Evolutionary conservation across 2,113 vertebrate species (phyloP), one percentile per base, ranked within the genome.

Genomic region (Sinocyclocheilus rhinocerous): DNA sequence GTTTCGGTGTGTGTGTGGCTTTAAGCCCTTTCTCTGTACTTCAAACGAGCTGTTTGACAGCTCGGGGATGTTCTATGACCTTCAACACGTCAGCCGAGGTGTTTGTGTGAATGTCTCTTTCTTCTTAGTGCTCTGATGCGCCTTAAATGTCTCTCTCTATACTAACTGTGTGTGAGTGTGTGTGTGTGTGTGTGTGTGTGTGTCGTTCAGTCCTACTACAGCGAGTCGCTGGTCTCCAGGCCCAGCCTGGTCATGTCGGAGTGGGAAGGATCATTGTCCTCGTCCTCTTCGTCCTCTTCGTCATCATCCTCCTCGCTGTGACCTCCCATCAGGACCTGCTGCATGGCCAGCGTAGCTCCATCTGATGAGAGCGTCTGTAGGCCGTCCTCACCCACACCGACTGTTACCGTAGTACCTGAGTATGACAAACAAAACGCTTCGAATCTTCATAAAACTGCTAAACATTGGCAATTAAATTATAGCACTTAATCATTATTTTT

Each of bases 281-380:
- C 94, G 0, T 96, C 95, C 0, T 96, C 96, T 2, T 96, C 96
- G 0, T 93, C 93, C 80, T 96, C 96, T 88, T 96, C 96, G 57
- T 94, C 95, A 0, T 96, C 52, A 18, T 55, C 52, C 52, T 55
- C 96, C 88, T 97, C 96, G 1, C 96, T 97, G 89, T 97, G 96
- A 26, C 95, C 95, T 1, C 95, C 96, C 95, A 97, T 96, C 96
- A 97, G 96, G 87, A 97, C 96, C 91, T 97, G 96, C 90, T 97
- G 96, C 84, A 97, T 96, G 0, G 96, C 96, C 92, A 97, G 89
- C 1, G 96, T 97, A 16, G 96, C 96, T 24, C 96, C 96, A 2
- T 97, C 96, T 0, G 96, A 97, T 0, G 96, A 95, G 92, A 97
- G 89, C 0, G 96, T 96, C 91, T 97, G 96, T 20, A 97, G 94